Percentiles rank a stretch among this genome's conserved stretches.
Evolutionary conservation across 2,888 invertebrate genomes (phyloP).

Genomic region (Poecilus cupreus): DNA sequence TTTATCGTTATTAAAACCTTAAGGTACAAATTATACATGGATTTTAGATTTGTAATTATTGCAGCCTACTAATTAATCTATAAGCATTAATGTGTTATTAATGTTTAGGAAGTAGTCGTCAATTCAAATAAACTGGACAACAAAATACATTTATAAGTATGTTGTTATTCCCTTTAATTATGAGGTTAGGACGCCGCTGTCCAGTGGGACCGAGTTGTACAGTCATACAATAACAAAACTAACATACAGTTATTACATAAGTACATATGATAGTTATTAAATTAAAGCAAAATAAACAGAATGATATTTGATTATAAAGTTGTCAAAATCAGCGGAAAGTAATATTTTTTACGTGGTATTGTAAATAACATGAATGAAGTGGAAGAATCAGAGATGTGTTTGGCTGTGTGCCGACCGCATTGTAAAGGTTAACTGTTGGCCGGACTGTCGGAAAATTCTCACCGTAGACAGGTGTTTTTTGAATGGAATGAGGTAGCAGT

Average conservation of each 20-base stretch:
- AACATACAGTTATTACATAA: constrained; percentile 59
- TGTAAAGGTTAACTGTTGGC: constrained; percentile 71
- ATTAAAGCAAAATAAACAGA: constrained; percentile 34
- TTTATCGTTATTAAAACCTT: background rate
- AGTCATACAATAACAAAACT: constrained; percentile 57
- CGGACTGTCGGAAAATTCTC: constrained; percentile 81
- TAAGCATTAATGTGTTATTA: background rate
- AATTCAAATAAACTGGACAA: background rate
- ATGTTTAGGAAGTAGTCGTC: background rate
- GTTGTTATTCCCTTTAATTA: background rate
- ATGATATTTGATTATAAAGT: constrained; percentile 41
- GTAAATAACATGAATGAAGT: constrained; percentile 28
- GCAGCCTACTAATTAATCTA: background rate
- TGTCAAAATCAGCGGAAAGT: constrained; percentile 14
- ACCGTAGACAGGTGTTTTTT: constrained; percentile 86
- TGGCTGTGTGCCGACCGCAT: background rate
- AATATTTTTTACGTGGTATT: background rate
- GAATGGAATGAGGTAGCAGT: constrained; percentile 78
- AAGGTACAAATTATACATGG: too few relatives aligned
- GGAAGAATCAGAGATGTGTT: constrained; percentile 3
- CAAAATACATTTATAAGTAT: background rate
- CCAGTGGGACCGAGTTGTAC: constrained; percentile 44
- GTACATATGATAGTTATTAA: constrained; percentile 53
- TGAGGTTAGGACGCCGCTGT: constrained; percentile 35
- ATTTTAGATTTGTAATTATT: background rate